These are phyloP conservation scores for Dromococcyx pavoninus DNA, from an alignment of 2,797 vertebrate genomes.

Conservation along the genomic window DNA sequence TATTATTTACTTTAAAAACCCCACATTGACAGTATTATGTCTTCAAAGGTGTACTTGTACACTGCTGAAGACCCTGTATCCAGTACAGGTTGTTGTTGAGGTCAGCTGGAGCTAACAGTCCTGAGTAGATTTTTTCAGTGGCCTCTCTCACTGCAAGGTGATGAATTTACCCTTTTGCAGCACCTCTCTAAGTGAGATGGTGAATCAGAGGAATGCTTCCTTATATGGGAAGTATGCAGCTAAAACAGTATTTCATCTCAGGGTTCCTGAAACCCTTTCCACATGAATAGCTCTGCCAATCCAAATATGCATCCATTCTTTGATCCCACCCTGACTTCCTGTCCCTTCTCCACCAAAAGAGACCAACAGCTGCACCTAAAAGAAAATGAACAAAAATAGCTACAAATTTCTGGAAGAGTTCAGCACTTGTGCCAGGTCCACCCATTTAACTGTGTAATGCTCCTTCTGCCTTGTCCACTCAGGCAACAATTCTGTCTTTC, in stretches of 20 bases:
- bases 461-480: neutral
- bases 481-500: neutral
- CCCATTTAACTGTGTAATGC: neutral
- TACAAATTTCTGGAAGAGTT: neutral
- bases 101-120: neutral
- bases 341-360: neutral
- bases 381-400: neutral
- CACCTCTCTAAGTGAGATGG: neutral
- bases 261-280: neutral
- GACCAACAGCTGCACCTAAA: neutral
- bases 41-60: neutral
- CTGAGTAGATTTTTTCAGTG: neutral
- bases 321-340: neutral
- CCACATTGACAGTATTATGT: neutral
- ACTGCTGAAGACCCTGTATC: rapidly evolving
- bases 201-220: neutral
- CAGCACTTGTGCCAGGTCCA: neutral
- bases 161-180: neutral
- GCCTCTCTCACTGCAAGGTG: neutral
- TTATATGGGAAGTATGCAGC: neutral
- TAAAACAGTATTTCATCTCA: neutral
- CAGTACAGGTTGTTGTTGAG: neutral
- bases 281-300: neutral
- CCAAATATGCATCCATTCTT: neutral
- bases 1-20: neutral